Percentiles rank a stretch among this genome's conserved stretches.
These are phyloP conservation scores for Chrysotoxum bicinctum DNA, from an alignment of 2,888 invertebrate genomes.

Conservation along the genomic window DNA sequence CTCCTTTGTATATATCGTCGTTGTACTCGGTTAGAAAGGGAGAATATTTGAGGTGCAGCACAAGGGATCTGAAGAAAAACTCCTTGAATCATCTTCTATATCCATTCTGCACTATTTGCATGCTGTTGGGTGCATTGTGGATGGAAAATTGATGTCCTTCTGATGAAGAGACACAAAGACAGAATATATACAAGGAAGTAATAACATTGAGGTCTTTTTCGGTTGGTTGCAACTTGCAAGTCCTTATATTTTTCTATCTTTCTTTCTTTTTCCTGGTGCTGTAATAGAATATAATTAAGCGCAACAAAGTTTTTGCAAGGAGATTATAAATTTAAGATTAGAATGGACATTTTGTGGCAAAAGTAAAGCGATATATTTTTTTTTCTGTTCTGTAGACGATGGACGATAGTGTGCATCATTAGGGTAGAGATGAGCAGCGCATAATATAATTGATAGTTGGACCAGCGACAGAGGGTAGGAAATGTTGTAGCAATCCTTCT, in stretches of 20 bases:
- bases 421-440: slow-evolving; percentile 40
- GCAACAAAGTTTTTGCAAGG: slow-evolving; percentile 63
- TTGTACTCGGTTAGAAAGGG: background rate
- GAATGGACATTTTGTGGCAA: slow-evolving; percentile 61
- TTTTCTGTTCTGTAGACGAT: background rate
- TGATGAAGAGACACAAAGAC: slow-evolving; percentile 48
- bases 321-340: slow-evolving; percentile 71
- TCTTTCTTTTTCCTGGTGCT: background rate
- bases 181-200: slow-evolving; percentile 41
- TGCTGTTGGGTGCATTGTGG: slow-evolving; percentile 37
- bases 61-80: slow-evolving; percentile 12
- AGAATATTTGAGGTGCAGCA: slow-evolving; percentile 41
- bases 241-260: background rate
- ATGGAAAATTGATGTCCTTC: slow-evolving; percentile 60
- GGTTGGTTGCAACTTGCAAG: slow-evolving; percentile 14
- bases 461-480: background rate
- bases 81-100: slow-evolving; percentile 29
- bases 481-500: background rate
- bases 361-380: slow-evolving; percentile 27
- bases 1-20: slow-evolving; percentile 21
- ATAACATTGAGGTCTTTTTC: slow-evolving; percentile 45
- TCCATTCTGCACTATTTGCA: slow-evolving; percentile 39
- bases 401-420: slow-evolving; percentile 46
- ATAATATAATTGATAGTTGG: slow-evolving; percentile 55
- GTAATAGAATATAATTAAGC: slow-evolving; percentile 62